Percentiles rank a stretch among this genome's conserved stretches.
Evolutionary conservation across 2,113 vertebrate genomes (phyloP).

Genomic region (Entelurus aequoreus): DNA sequence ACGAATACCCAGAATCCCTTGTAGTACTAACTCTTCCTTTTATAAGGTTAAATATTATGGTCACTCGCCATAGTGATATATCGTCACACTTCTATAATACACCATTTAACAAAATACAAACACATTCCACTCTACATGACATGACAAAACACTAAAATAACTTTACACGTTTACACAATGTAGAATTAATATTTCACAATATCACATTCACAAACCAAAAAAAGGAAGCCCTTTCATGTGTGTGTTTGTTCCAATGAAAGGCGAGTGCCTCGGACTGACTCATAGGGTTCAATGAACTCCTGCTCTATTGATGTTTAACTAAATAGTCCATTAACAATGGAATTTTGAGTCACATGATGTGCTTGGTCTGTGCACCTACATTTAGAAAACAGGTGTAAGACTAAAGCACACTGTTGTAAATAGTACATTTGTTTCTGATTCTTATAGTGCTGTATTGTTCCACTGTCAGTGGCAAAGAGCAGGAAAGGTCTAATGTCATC

Average conservation of each 20-base stretch:
- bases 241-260: slow-evolving; percentile 21
- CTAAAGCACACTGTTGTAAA: slow-evolving; percentile 4
- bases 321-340: slow-evolving; percentile 53
- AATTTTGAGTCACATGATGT: slow-evolving; percentile 51
- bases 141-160: too few relatives aligned
- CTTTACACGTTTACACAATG: too few relatives aligned
- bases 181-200: neutral
- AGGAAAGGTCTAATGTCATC: neutral
- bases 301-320: slow-evolving; percentile 56
- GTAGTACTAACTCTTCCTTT: too few relatives aligned
- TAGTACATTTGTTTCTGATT: neutral
- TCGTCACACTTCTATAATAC: too few relatives aligned
- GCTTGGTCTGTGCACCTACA: slow-evolving; percentile 16
- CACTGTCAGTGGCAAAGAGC: slow-evolving; percentile 4
- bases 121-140: too few relatives aligned
- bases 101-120: too few relatives aligned
- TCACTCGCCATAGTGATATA: too few relatives aligned
- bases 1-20: too few relatives aligned
- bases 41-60: too few relatives aligned
- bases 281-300: slow-evolving; percentile 45
- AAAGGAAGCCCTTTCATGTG: slow-evolving; percentile 2
- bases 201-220: slow-evolving; percentile 4
- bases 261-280: slow-evolving; percentile 39
- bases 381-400: slow-evolving; percentile 14
- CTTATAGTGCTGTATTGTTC: neutral